phyloP scores from a whole-genome alignment of 2,113 vertebrate genomes.

The Rhinopomastus cyanomelas region DNA sequence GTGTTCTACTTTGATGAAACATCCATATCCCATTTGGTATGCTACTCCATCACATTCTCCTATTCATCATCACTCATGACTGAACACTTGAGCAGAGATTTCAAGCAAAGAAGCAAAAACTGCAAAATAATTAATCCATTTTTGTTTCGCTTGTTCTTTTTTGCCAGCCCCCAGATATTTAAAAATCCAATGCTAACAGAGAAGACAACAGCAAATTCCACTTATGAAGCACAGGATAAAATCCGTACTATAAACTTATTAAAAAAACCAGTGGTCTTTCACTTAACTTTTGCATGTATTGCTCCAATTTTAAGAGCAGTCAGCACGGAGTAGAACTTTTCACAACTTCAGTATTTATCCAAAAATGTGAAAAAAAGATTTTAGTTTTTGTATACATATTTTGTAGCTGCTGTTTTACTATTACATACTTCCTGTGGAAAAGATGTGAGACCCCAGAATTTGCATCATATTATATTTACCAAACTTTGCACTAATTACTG shows the following conservation, averaged over 20 bases:
- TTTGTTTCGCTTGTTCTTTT: neutral
- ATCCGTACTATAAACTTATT: neutral
- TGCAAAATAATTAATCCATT: neutral
- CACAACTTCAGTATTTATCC: neutral
- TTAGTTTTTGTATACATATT: neutral
- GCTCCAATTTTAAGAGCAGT: neutral
- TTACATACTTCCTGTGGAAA: neutral
- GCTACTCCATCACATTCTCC: neutral
- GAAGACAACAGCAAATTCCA: neutral
- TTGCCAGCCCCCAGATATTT: neutral
- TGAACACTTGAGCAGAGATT: slow-evolving; percentile 15
- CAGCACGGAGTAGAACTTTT: neutral
- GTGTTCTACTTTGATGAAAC: neutral
- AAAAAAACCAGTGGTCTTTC: neutral
- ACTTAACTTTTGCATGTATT: neutral
- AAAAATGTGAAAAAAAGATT: neutral
- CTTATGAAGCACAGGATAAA: neutral
- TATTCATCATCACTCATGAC: neutral
- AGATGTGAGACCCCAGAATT: neutral
- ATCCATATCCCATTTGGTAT: neutral
- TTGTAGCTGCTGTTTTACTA: neutral
- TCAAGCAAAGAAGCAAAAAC: neutral
- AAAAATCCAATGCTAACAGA: neutral
- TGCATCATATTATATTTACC: neutral
- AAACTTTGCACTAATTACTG: neutral